phyloP scores from a whole-genome alignment of 1,140 invertebrate genomes.

The Daktulosphaira vitifoliae region DNA sequence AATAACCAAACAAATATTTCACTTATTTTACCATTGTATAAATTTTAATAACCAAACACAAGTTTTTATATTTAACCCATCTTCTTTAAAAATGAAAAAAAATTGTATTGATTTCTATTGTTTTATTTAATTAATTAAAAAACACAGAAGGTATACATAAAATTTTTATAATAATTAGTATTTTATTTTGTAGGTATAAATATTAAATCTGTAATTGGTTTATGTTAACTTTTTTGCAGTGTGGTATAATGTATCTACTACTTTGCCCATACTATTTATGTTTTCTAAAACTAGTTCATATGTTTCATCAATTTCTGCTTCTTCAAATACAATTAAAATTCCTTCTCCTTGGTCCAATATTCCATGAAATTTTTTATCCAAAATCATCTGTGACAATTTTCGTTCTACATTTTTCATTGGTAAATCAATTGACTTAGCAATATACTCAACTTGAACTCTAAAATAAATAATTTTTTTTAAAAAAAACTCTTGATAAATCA shows the following conservation, averaged over 20 bases:
- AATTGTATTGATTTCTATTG: neutral
- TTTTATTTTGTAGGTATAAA: neutral
- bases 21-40: neutral
- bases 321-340: conserved; percentile 95
- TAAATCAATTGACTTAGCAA: conserved; percentile 76
- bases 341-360: conserved; percentile 97
- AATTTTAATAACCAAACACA: neutral
- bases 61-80: neutral
- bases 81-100: conserved; percentile 1
- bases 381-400: conserved; percentile 99
- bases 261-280: conserved; percentile 98
- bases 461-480: no score
- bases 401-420: conserved; percentile 89
- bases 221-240: conserved; percentile 97
- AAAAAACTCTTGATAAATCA: no score
- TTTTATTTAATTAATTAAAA: conserved; percentile 22
- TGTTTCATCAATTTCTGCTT: conserved; percentile 87
- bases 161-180: conserved; percentile 3
- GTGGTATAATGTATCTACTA: conserved; percentile 95
- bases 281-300: conserved; percentile 95
- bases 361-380: conserved; percentile 95
- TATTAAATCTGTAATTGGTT: neutral
- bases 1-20: neutral
- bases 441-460: conserved; percentile 73
- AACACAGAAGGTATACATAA: conserved; percentile 18